Evolutionary conservation across 2,888 invertebrate genomes (phyloP), one percentile per base, ranked within the genome.

Genomic region (Ctenicera cuprea): DNA sequence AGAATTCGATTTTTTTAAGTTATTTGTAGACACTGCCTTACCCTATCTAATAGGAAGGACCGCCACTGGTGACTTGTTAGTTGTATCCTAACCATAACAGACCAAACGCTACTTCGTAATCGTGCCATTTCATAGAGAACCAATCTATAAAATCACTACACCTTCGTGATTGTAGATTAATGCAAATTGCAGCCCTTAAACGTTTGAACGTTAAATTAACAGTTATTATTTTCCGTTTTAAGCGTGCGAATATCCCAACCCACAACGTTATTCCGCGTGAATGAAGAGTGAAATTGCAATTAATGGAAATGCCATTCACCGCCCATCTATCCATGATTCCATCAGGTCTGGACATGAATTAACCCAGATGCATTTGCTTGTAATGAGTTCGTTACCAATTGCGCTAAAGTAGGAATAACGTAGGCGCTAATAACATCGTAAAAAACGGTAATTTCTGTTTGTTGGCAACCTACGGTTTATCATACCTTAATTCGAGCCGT

Each of bases 241-340:
- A 54, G 30, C 54, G 14, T 54, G 54, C 33, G 54, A 54, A 54
- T 54, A 54, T 54, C 11, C n/a, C 14, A 45, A 48, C 20, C 48
- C 9, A 18, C 59, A 37, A 59, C 16, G 59, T 38, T 59, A 59
- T 59, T 59, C 38, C 59, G 41, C 59, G 41, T 59, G 59, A 59
- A 59, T 59, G 59, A 59, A 59, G 59, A 59, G 59, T 59, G 59
- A 59, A 59, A 59, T 22, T 59, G 59, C 59, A 59, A 59, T 59
- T 59, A 59, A 59, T n/a, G 41, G 59, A 54, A 54, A 54, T 33
- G 54, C 54, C 59, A 20, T 59, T 59, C 54, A 38, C 16, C 59
- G 59, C 59, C 38, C 38, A 59, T 37, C 38, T 33, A 54, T 54
- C 38, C 59, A 59, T 59, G 38, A 59, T 59, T 59, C 14, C 59